Base-by-base conservation (phyloP, 2,797 vertebrate genomes). In the Glyptemys insculpta region DNA sequence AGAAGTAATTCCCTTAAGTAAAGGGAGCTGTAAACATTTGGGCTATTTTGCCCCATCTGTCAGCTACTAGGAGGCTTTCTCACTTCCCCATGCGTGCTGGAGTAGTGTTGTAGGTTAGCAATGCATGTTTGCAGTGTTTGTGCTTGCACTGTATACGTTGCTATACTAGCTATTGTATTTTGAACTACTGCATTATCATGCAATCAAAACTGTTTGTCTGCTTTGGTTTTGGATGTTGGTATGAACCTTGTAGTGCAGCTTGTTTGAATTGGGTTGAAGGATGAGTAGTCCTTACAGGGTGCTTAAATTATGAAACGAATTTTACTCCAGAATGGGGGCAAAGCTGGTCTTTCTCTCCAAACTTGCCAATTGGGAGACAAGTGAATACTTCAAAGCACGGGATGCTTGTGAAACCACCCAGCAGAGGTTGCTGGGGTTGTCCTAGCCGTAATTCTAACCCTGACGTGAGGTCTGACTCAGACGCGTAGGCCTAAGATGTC, bases 61-160 rank as follows among this genome's bases (percentile, higher is more conserved):
- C 25, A 9, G 21, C 2, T 4, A 44, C 1, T 1, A 2, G 0
- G 1, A 62, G 50, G 8, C 10, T 82, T 93, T 85, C 79, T 81
- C 14, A 81, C 0, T 16, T 41, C 0, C 1, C 5, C 0, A 0
- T 0, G 0, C 2, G 0, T 2, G 1, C 34, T 53, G 11, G n/a
- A 25, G 41, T 68, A 68, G 16, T 21, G 65, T 68, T 68, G 34
- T 19, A 21, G 19, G n/a, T 41, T 72, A 72, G 37, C 68, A 72
- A 41, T 72, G 37, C n/a, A 41, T 72, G 19, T 41, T 41, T 62
- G 29, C 31, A 16, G 59, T 8, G 31, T 16, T 34, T 34, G 31
- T 8, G 14, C 31, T 62, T 31, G 29, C 37, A 12, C 68, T 72
- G 21, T 37, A 41, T 23, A 41, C n/a, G 2, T 11, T n/a, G 47